Evolutionary conservation across 2,113 vertebrate species (phyloP).

Genomic region (Bathybates hornii): DNA sequence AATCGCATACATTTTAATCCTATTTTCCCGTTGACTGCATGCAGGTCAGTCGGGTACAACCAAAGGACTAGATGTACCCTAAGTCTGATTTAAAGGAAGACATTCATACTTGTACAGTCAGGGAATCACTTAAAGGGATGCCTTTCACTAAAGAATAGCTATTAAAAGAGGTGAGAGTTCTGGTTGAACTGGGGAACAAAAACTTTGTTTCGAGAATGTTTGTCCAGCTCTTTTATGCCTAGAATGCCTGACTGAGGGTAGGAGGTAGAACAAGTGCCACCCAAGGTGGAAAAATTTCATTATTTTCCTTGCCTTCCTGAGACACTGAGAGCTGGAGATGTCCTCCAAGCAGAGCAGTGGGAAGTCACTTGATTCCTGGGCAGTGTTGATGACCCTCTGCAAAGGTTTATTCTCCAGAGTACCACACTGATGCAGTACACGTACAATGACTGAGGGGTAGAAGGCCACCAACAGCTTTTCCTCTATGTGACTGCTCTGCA

Average conservation of each 20-base stretch:
- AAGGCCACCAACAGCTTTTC: background rate
- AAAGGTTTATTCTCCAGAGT: background rate
- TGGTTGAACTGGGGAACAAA: background rate
- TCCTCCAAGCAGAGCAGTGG: background rate
- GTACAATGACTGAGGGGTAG: background rate
- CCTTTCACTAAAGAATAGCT: background rate
- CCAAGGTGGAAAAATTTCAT: background rate
- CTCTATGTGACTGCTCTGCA: background rate
- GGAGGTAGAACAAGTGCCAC: background rate
- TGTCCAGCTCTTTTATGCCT: background rate
- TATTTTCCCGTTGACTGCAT: accelerated
- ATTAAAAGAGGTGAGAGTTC: background rate
- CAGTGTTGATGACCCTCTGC: background rate
- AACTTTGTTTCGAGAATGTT: background rate
- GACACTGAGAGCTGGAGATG: background rate
- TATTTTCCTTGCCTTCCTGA: background rate
- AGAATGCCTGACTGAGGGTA: background rate
- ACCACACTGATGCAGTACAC: background rate
- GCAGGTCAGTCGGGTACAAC: background rate
- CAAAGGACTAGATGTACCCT: background rate
- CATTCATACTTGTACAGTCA: background rate
- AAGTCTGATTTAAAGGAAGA: background rate
- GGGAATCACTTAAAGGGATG: background rate
- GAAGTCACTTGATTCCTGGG: background rate
- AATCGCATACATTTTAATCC: background rate